Percentiles rank a stretch among this genome's conserved stretches.
Conservation (phyloP, 2,888 invertebrate species). For the Euproctis similis region DNA sequence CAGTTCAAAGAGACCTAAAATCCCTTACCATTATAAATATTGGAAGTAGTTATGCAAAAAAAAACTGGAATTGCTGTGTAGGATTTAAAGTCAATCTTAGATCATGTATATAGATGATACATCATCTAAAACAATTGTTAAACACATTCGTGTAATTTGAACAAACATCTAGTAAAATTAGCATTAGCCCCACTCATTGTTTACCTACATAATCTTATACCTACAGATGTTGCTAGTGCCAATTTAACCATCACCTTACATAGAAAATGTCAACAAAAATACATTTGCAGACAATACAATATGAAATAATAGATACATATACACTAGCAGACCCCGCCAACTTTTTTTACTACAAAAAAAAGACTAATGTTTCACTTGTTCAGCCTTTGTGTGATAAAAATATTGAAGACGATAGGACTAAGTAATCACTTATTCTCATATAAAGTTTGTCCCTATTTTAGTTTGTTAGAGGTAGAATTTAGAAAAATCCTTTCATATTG, state of each 20-base stretch:
- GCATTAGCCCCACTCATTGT: slow-evolving; percentile 17
- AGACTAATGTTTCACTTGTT: neutral
- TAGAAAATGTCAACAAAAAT: slow-evolving; percentile 33
- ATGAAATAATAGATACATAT: slow-evolving; percentile 14
- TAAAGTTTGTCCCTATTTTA: too few species aligned
- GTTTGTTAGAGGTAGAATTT: too few species aligned
- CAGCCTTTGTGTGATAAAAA: neutral
- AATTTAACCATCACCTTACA: slow-evolving; percentile 56
- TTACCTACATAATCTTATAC: neutral
- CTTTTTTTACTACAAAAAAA: neutral
- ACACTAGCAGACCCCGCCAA: too few species aligned
- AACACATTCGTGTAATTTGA: slow-evolving; percentile 41
- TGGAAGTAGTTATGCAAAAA: neutral
- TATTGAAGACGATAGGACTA: too few species aligned
- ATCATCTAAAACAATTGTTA: slow-evolving; percentile 35
- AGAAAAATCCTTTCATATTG: too few species aligned
- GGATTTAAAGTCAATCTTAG: slow-evolving; percentile 23
- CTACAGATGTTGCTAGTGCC: slow-evolving; percentile 21
- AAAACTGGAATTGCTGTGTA: neutral
- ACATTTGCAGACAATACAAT: slow-evolving; percentile 25
- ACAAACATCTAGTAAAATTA: slow-evolving; percentile 48
- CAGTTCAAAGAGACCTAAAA: slow-evolving; percentile 18
- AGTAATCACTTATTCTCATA: too few species aligned
- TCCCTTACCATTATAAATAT: slow-evolving; percentile 11
- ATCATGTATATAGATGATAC: slow-evolving; percentile 23